Conservation (phyloP, 2,888 invertebrate species). For the Podotricha telesiphe region DNA sequence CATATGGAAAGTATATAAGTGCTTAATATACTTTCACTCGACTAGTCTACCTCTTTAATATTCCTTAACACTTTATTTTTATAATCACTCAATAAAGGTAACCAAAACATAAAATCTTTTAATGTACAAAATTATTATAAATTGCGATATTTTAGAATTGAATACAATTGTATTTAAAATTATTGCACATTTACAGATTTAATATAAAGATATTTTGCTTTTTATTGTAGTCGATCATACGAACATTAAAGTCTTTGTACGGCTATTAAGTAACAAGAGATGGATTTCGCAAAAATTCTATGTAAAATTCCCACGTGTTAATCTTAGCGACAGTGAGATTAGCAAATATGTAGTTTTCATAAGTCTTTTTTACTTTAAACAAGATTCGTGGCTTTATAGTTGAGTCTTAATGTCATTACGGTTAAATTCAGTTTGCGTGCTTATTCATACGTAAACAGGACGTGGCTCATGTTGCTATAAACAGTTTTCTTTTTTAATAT, state of each 20-base stretch:
- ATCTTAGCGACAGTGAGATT: constrained; percentile 44
- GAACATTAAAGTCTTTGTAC: constrained; percentile 49
- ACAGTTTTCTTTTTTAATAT: constrained; percentile 14
- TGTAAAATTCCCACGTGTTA: constrained; percentile 72
- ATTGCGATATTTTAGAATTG: not conserved
- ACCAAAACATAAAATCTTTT: not conserved
- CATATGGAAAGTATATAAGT: not conserved
- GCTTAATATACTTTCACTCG: not conserved
- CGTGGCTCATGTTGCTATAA: constrained; percentile 2
- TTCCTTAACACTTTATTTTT: not conserved
- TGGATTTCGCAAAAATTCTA: constrained; percentile 72
- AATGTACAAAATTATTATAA: not conserved
- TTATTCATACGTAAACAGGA: constrained; percentile 16
- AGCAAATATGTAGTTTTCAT: constrained; percentile 1
- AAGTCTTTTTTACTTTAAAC: not conserved
- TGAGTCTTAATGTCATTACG: constrained; percentile 15
- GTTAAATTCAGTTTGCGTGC: constrained; percentile 14
- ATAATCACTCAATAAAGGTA: not conserved
- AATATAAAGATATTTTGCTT: not conserved
- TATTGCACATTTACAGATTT: not conserved
- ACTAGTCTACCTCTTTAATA: not conserved
- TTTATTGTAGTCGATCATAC: not conserved
- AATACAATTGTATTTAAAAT: no score
- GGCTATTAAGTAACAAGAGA: constrained; percentile 70
- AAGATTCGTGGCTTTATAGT: constrained; percentile 7